Evolutionary conservation across 2,888 invertebrate species (phyloP).

Genomic region (Drosophila borborema): DNA sequence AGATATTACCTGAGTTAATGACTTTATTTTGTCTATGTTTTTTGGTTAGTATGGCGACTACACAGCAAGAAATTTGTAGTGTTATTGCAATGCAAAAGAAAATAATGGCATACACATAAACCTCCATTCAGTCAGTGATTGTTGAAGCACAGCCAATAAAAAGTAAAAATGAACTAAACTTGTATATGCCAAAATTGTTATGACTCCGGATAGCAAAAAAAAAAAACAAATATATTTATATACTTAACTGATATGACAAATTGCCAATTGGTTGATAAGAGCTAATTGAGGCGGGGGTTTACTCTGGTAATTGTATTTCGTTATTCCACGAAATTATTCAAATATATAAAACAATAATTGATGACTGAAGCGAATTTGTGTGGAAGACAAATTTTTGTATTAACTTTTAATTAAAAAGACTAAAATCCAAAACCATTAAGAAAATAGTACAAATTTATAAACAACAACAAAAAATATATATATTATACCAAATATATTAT

Average conservation of each 20-base stretch:
- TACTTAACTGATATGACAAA: conserved; percentile 1
- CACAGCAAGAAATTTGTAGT: neutral
- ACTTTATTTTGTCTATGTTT: neutral
- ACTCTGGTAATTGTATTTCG: neutral
- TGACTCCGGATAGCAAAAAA: neutral
- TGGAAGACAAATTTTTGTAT: neutral
- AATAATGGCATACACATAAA: neutral
- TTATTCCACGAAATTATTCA: neutral
- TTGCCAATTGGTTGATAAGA: conserved; percentile 3
- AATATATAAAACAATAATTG: neutral
- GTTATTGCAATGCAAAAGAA: neutral
- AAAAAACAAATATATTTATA: neutral
- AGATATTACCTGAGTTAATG: conserved; percentile 8
- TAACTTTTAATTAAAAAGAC: neutral
- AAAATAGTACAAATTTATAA: neutral
- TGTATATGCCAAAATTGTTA: neutral
- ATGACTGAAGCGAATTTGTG: neutral
- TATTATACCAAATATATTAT: too few species aligned
- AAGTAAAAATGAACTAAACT: neutral
- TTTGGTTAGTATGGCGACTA: neutral
- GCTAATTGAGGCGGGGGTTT: neutral
- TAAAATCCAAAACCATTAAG: neutral
- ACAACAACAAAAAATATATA: too few species aligned
- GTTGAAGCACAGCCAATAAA: neutral
- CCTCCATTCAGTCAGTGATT: neutral